Conservation (phyloP, 2,113 vertebrate species). For the Ammospiza nelsoni region DNA sequence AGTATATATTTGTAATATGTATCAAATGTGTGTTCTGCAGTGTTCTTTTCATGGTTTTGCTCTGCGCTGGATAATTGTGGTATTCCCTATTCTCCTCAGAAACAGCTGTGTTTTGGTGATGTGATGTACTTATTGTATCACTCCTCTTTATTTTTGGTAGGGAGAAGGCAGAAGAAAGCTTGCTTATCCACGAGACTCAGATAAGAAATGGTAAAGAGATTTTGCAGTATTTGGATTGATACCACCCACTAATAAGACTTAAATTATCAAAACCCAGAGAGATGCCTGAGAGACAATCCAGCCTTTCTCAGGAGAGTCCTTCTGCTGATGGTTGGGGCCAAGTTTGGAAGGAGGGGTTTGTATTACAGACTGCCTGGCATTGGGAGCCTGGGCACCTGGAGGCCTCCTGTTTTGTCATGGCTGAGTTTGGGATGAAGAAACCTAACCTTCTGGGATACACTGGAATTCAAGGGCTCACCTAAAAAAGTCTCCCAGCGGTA, state of each 20-base stretch:
- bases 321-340: neutral
- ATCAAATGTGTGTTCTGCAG: accelerated
- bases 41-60: neutral
- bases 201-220: constrained; percentile 77
- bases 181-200: constrained; percentile 64
- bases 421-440: neutral
- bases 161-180: constrained; percentile 78
- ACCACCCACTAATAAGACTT: neutral
- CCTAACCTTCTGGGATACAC: neutral
- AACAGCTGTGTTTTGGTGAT: neutral
- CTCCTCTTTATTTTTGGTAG: constrained; percentile 51
- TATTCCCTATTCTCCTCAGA: neutral
- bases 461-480: neutral
- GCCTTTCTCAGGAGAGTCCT: neutral
- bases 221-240: neutral
- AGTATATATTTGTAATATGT: neutral
- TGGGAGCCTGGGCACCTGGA: neutral
- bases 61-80: neutral
- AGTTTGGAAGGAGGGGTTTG: neutral
- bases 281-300: neutral
- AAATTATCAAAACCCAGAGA: neutral
- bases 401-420: neutral
- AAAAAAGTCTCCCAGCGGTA: neutral
- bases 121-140: neutral
- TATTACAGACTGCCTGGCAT: neutral